Percentiles rank a stretch among this genome's conserved stretches.
These are phyloP conservation scores for Drosophila falleni DNA, from an alignment of 2,888 invertebrate genomes.

Conservation along the genomic window DNA sequence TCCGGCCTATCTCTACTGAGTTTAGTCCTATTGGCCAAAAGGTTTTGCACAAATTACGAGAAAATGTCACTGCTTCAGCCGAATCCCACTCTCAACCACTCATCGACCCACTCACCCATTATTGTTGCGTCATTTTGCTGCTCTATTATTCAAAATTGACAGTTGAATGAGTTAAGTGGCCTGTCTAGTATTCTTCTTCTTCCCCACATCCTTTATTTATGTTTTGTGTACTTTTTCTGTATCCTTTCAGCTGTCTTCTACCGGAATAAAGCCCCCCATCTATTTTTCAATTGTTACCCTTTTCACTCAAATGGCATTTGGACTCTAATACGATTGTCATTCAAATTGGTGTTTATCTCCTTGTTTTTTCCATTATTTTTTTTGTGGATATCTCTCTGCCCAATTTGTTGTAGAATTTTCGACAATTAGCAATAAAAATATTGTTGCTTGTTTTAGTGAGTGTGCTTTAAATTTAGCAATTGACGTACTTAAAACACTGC, in stretches of 20 bases:
- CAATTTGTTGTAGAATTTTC: constrained; percentile 44
- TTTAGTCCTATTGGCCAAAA: constrained; percentile 39
- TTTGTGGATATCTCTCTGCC: constrained; percentile 5
- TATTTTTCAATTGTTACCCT: constrained; percentile 49
- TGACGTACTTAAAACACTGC: constrained; percentile 15
- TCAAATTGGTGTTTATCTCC: constrained; percentile 34
- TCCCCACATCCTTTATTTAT: constrained; percentile 1
- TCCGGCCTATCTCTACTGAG: constrained; percentile 30
- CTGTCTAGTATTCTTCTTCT: constrained; percentile 37
- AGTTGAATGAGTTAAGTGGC: constrained; percentile 74
- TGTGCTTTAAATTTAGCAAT: constrained; percentile 1
- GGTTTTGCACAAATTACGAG: constrained; percentile 73
- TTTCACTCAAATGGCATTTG: constrained; percentile 63
- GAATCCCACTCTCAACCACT: constrained; percentile 11
- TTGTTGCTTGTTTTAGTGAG: constrained; percentile 32
- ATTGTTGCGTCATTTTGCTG: constrained; percentile 75
- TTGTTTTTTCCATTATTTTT: constrained; percentile 24
- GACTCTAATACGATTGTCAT: constrained; percentile 48
- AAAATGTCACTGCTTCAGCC: constrained; percentile 53
- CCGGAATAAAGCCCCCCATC: constrained; percentile 14
- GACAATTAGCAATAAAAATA: constrained; percentile 81
- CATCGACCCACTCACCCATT: constrained; percentile 17
- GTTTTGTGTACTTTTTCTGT: constrained; percentile 26
- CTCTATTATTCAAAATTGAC: constrained; percentile 79
- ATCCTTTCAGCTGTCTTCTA: constrained; percentile 34